Evolutionary conservation across 1,140 invertebrate genomes (phyloP).

Genomic region (Sesamia nonagrioides): DNA sequence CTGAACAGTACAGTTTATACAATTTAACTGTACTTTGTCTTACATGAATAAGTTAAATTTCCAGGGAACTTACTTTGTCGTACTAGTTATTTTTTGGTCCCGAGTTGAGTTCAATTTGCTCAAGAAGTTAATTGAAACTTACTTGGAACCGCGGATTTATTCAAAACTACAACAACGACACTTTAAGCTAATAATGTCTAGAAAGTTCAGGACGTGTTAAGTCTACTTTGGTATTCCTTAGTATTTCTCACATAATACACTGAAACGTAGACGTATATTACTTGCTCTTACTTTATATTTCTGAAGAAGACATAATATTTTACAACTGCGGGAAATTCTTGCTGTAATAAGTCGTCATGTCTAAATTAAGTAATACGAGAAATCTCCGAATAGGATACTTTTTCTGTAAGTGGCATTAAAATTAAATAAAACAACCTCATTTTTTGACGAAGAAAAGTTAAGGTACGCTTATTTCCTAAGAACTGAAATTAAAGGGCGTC

Average conservation of each 20-base stretch:
- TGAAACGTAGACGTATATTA: not conserved
- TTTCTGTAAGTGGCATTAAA: constrained; percentile 3
- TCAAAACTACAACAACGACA: constrained; percentile 1
- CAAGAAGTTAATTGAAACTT: constrained; percentile 22
- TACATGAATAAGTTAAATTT: constrained; percentile 15
- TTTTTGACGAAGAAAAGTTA: too few relatives aligned
- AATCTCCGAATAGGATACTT: not conserved
- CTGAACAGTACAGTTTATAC: not conserved
- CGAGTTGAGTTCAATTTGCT: not conserved
- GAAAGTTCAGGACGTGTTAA: not conserved
- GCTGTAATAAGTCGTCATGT: not conserved
- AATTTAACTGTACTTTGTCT: constrained; percentile 3
- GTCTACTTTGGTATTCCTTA: constrained; percentile 1
- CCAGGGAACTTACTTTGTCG: not conserved
- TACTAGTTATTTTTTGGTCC: constrained; percentile 6
- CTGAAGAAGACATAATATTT: constrained; percentile 6
- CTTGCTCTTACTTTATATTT: not conserved
- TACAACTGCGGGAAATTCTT: constrained; percentile 12
- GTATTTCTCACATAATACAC: not conserved
- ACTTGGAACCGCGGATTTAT: constrained; percentile 6
- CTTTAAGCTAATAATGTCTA: constrained; percentile 7
- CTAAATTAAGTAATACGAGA: not conserved
- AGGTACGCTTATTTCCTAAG: not conserved
- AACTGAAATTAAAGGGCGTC: not conserved
- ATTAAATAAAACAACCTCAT: too few relatives aligned